Evolutionary conservation across 2,113 vertebrate species (phyloP).

Genomic region (Megaceryle torquata): DNA sequence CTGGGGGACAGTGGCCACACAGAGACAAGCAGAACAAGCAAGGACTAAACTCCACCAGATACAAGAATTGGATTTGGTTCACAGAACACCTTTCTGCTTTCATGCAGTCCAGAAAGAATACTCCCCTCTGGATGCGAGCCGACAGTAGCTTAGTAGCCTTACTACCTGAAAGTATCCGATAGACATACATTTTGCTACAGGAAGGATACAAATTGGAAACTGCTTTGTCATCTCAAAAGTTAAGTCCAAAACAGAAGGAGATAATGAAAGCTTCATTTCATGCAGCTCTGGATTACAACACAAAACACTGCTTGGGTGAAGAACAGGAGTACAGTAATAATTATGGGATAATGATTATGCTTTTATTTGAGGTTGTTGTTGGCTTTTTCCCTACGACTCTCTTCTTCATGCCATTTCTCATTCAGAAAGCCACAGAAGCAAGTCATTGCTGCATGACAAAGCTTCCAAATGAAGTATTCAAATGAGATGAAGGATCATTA

Average conservation of each 20-base stretch:
- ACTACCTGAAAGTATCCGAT: neutral
- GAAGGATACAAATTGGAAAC: neutral
- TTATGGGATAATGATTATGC: neutral
- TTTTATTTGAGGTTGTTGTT: neutral
- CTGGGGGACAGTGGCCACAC: fast-evolving
- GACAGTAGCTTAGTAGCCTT: neutral
- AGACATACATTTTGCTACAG: neutral
- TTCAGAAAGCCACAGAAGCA: neutral
- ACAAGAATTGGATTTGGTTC: neutral
- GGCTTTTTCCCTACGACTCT: neutral
- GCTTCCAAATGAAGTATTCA: neutral
- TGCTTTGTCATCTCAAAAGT: neutral
- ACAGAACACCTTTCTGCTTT: neutral
- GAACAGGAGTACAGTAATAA: neutral
- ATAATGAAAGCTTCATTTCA: neutral
- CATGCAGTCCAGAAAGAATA: neutral
- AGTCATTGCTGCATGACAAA: neutral
- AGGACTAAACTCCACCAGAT: neutral
- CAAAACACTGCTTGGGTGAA: neutral
- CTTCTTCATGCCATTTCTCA: neutral
- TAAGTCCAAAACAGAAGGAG: neutral
- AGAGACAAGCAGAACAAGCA: neutral
- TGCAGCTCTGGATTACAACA: neutral
- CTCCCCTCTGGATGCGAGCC: neutral
- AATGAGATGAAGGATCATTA: neutral